Base-by-base conservation (phyloP, 2,113 vertebrate genomes). In the Ranitomeya variabilis region DNA sequence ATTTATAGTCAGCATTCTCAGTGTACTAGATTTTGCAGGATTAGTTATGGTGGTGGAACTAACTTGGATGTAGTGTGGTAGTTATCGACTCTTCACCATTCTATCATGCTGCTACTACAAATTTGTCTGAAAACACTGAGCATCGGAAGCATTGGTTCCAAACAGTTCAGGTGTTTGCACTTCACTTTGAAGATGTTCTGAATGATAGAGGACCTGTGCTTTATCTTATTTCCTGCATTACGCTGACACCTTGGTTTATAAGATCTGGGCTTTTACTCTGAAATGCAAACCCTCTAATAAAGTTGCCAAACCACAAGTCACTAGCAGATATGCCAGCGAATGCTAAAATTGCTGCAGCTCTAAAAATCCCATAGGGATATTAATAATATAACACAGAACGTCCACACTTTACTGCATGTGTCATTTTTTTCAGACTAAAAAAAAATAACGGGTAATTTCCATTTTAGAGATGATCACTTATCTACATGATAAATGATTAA, bases 1-100 rank as follows among this genome's bases (percentile, higher is more conserved):
- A 45, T 71, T 10, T 57, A 73, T 81, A 71, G 86, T 87, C 66
- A 87, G 86, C 86, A 81, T 59, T 54, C 13, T 2, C 11, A 37
- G 52, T 31, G 74, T 80, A 77, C 76, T 87, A 80, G 51, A 87
- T 87, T 54, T 64, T 54, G 45, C 21, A 67, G 54, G 55, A 66
- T 54, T 12, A 64, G 64, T 19, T 45, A 45, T 54, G 64, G 9
- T 83, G 54, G 21, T 51, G 18, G 64, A 52, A 26, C 15, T 67
- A 13, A 16, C 7, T 12, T 80, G n/a, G 52, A 80, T 59, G 78
- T 6, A 11, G 21, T 16, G 54, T 23, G 26, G 7, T 80, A 16
- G 12, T 23, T 80, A 59, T 26, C 5, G 3, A 0, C 14, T 45
- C 31, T 19, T 6, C 26, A 45, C 15, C 4, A 8, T 74, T 74